These are phyloP conservation scores for Motacilla tschutschensis DNA, from an alignment of 2,113 vertebrate genomes.

Conservation along the genomic window DNA sequence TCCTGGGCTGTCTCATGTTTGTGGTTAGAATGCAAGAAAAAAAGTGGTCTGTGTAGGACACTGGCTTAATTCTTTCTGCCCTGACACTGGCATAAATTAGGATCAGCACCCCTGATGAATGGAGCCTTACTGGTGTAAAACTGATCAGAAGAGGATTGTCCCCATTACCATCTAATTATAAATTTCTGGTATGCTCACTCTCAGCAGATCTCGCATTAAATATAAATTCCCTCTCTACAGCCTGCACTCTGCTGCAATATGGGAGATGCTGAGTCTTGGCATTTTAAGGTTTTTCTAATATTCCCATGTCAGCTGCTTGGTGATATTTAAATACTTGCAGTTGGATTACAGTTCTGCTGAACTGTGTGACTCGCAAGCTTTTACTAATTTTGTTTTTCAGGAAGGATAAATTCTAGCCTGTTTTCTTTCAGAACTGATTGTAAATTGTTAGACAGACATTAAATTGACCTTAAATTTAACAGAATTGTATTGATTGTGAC, in stretches of 20 bases:
- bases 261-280: conserved; percentile 52
- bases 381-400: conserved; percentile 10
- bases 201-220: conserved; percentile 54
- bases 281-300: conserved; percentile 57
- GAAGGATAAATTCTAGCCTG: background rate
- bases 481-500: background rate
- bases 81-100: conserved; percentile 42
- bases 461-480: background rate
- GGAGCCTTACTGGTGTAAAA: conserved; percentile 42
- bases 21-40: conserved; percentile 48
- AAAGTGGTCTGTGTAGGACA: conserved; percentile 43
- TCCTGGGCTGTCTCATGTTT: conserved; percentile 29
- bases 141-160: conserved; percentile 58
- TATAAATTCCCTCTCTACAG: conserved; percentile 50
- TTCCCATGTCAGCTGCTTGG: conserved; percentile 24
- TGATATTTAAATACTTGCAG: conserved; percentile 52
- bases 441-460: background rate
- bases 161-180: conserved; percentile 59
- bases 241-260: conserved; percentile 34
- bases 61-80: conserved; percentile 42
- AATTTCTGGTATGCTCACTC: conserved; percentile 34
- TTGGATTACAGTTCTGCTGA: conserved; percentile 45
- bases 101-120: conserved; percentile 42
- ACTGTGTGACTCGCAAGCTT: background rate
- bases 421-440: background rate